Evolutionary conservation across 2,797 vertebrate genomes (phyloP).

Genomic region (Euphonia xanthogaster): DNA sequence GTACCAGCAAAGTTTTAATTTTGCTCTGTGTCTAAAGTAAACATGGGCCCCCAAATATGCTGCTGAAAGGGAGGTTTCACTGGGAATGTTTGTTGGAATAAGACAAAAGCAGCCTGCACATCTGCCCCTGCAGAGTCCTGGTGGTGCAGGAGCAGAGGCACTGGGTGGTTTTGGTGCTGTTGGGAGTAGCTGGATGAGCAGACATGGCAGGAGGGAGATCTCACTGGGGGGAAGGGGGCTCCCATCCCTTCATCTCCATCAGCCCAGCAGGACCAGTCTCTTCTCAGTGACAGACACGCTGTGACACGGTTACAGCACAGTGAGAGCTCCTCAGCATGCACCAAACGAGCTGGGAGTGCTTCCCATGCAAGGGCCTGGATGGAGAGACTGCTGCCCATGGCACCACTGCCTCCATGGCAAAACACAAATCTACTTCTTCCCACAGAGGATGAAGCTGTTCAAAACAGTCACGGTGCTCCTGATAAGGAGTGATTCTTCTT

Average conservation of each 20-base stretch:
- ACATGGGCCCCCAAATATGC: fast-evolving
- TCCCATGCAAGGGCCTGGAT: fast-evolving
- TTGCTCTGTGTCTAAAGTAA: background rate
- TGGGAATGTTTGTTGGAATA: background rate
- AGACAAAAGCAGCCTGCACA: background rate
- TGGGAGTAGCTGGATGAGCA: background rate
- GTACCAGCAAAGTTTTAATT: background rate
- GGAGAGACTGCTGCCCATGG: background rate
- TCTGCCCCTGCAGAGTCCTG: background rate
- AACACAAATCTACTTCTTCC: background rate
- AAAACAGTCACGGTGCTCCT: background rate
- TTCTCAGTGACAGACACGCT: background rate
- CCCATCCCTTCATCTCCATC: background rate
- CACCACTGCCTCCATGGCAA: background rate
- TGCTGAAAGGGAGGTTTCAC: background rate
- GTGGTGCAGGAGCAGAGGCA: fast-evolving
- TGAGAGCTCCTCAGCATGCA: background rate
- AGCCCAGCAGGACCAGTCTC: background rate
- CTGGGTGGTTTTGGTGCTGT: fast-evolving
- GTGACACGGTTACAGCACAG: fast-evolving
- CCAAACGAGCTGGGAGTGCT: fast-evolving
- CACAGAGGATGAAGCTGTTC: background rate
- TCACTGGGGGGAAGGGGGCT: background rate
- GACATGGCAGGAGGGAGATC: fast-evolving
- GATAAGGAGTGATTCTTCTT: background rate